phyloP scores from a whole-genome alignment of 2,888 invertebrate species.

The Lasioglossum leucozonium region DNA sequence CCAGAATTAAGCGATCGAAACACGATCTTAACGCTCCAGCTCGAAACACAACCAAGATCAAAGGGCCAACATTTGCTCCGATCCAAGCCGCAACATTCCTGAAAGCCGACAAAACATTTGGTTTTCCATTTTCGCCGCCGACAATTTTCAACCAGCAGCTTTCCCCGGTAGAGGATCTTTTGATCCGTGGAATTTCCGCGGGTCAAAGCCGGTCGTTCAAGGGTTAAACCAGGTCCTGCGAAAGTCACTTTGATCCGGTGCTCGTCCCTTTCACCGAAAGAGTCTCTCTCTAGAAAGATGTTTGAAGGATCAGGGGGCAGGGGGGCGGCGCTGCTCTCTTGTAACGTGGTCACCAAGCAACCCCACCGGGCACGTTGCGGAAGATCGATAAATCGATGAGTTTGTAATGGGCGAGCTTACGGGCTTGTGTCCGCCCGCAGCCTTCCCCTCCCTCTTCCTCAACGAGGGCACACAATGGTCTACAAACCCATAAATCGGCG shows the following conservation, averaged over 20 bases:
- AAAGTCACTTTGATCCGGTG: conserved; percentile 22
- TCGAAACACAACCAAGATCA: not conserved
- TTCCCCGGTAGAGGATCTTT: not conserved
- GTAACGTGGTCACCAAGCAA: not conserved
- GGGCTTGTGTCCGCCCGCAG: conserved; percentile 14
- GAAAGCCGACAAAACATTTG: not conserved
- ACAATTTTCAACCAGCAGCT: not conserved
- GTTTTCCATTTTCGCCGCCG: not conserved
- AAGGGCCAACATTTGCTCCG: not conserved
- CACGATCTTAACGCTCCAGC: not conserved
- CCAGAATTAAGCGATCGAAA: not conserved
- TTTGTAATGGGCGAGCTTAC: conserved; percentile 38
- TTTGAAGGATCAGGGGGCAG: not conserved
- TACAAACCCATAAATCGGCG: conserved; percentile 53
- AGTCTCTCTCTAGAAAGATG: not conserved
- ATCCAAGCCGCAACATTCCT: not conserved
- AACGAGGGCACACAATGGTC: conserved; percentile 31
- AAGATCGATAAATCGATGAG: conserved; percentile 58
- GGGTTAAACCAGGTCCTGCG: conserved; percentile 31
- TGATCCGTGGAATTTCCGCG: conserved; percentile 23
- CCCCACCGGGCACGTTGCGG: not conserved
- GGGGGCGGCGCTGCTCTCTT: not conserved
- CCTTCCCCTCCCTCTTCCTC: not conserved
- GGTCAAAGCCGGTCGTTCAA: conserved; percentile 25
- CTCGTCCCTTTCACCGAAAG: not conserved